phyloP scores from a whole-genome alignment of 37 sponge, comb jelly and placozoan species.

The Haliclona indistincta region DNA sequence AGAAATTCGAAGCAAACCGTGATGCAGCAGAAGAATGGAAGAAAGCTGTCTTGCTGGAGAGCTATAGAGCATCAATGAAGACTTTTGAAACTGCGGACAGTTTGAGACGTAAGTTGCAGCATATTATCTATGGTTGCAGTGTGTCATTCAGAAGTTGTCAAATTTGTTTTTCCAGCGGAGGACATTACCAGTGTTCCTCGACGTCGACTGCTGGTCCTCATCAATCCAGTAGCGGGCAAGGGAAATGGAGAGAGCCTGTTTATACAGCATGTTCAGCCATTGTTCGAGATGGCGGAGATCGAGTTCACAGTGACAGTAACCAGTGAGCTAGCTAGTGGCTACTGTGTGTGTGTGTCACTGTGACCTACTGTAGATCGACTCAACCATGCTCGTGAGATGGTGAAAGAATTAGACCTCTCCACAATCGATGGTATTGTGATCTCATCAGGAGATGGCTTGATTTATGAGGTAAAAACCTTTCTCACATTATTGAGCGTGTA shows the following conservation, averaged over 20 bases:
- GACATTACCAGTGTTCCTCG: not conserved
- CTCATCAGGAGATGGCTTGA: constrained; percentile 89
- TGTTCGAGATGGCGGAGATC: constrained; percentile 83
- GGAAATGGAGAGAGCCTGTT: constrained; percentile 51
- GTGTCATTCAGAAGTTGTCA: no score
- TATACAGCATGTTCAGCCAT: constrained; percentile 44
- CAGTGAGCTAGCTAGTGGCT: constrained; percentile 23
- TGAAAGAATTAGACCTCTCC: constrained; percentile 63
- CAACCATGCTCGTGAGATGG: constrained; percentile 68
- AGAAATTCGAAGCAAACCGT: constrained; percentile 23
- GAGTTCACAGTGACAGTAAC: constrained; percentile 39
- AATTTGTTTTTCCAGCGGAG: no score
- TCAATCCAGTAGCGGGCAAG: constrained; percentile 77
- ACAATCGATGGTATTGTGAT: constrained; percentile 75
- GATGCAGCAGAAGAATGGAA: constrained; percentile 67
- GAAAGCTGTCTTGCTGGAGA: constrained; percentile 19
- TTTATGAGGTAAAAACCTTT: constrained; percentile 92
- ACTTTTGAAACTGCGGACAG: no score
- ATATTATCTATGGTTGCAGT: no score
- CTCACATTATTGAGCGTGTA: not conserved
- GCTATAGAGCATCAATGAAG: no score
- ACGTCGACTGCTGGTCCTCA: constrained; percentile 47
- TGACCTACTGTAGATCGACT: constrained; percentile 33
- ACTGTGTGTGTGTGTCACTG: constrained; percentile 19
- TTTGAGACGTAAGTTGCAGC: no score